Evolutionary conservation across 2,113 vertebrate genomes (phyloP).

Genomic region (Seriola aureovittata): DNA sequence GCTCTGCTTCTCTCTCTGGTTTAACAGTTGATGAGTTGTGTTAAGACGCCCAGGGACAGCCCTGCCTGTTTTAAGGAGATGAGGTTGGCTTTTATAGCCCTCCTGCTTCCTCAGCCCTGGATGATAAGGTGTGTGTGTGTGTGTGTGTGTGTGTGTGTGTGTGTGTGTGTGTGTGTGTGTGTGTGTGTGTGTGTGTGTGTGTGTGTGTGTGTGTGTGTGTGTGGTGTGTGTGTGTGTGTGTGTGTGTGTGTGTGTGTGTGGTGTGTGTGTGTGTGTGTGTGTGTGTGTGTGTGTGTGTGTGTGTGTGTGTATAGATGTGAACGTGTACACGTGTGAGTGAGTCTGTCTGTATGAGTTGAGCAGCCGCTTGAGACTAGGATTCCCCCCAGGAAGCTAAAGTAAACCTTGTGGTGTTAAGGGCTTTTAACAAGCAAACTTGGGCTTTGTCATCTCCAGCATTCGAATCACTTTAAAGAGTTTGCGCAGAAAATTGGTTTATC

Average conservation of each 20-base stretch:
- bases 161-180: conserved; percentile 18
- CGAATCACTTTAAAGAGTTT: conserved; percentile 66
- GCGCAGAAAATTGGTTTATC: conserved; percentile 64
- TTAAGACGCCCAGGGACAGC: conserved; percentile 79
- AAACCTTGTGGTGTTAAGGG: conserved; percentile 77
- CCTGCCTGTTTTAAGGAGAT: conserved; percentile 78
- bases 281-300: conserved; percentile 18
- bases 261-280: neutral
- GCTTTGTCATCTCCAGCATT: conserved; percentile 67
- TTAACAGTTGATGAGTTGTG: conserved; percentile 82
- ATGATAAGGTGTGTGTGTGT: conserved; percentile 51
- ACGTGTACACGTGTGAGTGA: neutral
- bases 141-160: neutral
- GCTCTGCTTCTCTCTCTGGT: conserved; percentile 69
- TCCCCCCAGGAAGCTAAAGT: conserved; percentile 73
- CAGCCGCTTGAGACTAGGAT: conserved; percentile 64
- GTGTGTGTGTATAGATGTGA: neutral
- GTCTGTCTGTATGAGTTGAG: conserved; percentile 41
- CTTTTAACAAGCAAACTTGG: conserved; percentile 68
- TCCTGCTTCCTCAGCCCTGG: conserved; percentile 58
- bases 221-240: conserved; percentile 10
- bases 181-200: neutral
- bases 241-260: conserved; percentile 23
- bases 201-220: neutral
- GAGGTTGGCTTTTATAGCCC: conserved; percentile 77